Evolutionary conservation across 2,888 invertebrate genomes (phyloP).

Genomic region (Andrena minutula): DNA sequence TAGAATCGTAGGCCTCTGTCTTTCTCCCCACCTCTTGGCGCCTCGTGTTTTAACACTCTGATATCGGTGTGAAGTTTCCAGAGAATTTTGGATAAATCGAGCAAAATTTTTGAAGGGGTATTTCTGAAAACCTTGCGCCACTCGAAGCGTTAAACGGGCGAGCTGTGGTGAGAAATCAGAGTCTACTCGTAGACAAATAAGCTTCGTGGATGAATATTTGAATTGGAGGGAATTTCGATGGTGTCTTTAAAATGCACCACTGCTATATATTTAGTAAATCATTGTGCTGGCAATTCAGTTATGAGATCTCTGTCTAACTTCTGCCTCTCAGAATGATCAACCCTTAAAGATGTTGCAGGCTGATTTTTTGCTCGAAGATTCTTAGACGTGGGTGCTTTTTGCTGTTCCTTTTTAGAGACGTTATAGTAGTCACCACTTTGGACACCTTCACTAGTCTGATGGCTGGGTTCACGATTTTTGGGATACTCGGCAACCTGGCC

Average conservation of each 20-base stretch:
- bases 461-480: slow-evolving; percentile 94
- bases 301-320: background rate
- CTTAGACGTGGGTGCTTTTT: background rate
- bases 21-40: background rate
- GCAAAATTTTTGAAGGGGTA: too few species aligned
- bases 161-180: too few species aligned
- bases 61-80: too few species aligned
- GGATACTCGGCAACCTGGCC: slow-evolving; percentile 93
- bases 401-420: slow-evolving; percentile 86
- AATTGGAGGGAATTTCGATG: background rate
- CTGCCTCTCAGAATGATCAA: background rate
- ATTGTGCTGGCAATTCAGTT: background rate
- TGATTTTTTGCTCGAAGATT: background rate
- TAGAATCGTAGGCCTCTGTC: background rate
- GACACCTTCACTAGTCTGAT: slow-evolving; percentile 94
- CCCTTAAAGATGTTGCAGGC: background rate
- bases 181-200: background rate
- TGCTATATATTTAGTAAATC: background rate
- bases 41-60: background rate
- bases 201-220: background rate
- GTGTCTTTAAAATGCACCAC: background rate
- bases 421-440: slow-evolving; percentile 92
- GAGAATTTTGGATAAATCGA: too few species aligned
- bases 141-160: too few species aligned
- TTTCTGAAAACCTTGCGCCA: too few species aligned